Percentiles rank a stretch among this genome's conserved stretches.
Evolutionary conservation across 2,888 invertebrate genomes (phyloP).

Genomic region (Spodoptera littoralis): DNA sequence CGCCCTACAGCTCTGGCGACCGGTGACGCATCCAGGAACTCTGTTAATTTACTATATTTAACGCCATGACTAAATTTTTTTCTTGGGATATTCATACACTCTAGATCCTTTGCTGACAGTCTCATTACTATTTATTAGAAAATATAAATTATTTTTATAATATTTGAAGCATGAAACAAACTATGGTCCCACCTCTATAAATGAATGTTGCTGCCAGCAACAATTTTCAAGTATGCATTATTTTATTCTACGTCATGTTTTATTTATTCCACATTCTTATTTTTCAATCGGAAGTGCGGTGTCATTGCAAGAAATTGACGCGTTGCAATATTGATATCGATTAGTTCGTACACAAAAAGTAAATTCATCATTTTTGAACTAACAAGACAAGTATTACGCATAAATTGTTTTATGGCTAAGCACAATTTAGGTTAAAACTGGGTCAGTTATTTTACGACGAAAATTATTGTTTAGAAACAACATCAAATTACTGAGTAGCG

Average conservation of each 20-base stretch:
- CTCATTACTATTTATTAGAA: slow-evolving; percentile 10
- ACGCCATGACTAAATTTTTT: slow-evolving; percentile 69
- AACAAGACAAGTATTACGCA: slow-evolving; percentile 47
- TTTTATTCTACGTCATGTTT: slow-evolving; percentile 34
- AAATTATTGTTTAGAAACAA: slow-evolving; percentile 59
- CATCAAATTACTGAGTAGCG: slow-evolving; percentile 56
- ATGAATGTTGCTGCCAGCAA: slow-evolving; percentile 22
- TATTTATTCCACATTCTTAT: slow-evolving; percentile 35
- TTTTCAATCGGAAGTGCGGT: slow-evolving; percentile 60
- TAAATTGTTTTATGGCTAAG: slow-evolving; percentile 52
- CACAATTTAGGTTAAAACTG: slow-evolving; percentile 57
- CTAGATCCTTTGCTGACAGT: slow-evolving; percentile 25
- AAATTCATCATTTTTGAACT: slow-evolving; percentile 40
- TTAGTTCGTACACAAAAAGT: slow-evolving; percentile 22
- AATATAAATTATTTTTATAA: background rate
- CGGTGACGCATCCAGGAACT: slow-evolving; percentile 86
- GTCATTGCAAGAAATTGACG: slow-evolving; percentile 66
- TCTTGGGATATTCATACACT: slow-evolving; percentile 44
- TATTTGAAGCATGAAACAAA: slow-evolving; percentile 8
- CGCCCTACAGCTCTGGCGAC: slow-evolving; percentile 85
- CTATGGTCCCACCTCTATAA: slow-evolving; percentile 12
- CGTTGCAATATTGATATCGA: slow-evolving; percentile 52
- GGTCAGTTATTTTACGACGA: slow-evolving; percentile 61
- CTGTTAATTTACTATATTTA: slow-evolving; percentile 77
- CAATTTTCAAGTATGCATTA: slow-evolving; percentile 25